These are phyloP conservation scores for Yoshiicerus persimilis DNA, from an alignment of 1,140 invertebrate genomes.

Conservation along the genomic window DNA sequence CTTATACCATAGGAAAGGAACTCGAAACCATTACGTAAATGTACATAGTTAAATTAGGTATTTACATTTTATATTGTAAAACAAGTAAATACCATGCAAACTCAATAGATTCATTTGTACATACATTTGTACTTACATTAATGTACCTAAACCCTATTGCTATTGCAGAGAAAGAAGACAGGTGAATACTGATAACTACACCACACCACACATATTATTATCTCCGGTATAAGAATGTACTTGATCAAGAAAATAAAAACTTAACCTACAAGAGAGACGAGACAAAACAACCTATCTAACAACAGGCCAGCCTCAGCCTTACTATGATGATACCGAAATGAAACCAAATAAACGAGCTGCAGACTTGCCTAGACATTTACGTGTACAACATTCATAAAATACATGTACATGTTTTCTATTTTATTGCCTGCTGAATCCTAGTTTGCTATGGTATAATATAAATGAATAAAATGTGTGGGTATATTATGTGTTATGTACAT, in stretches of 20 bases:
- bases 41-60: not conserved
- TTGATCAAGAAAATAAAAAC: conserved; percentile 4
- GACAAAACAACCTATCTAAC: not conserved
- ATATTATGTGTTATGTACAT: too few relatives aligned
- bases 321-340: not conserved
- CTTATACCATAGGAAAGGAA: too few relatives aligned
- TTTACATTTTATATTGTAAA: not conserved
- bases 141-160: too few relatives aligned
- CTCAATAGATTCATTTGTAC: not conserved
- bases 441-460: not conserved
- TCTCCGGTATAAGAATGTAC: not conserved
- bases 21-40: too few relatives aligned
- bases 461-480: too few relatives aligned
- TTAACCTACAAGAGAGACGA: not conserved
- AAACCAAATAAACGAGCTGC: conserved; percentile 4
- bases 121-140: not conserved
- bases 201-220: too few relatives aligned
- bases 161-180: too few relatives aligned
- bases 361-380: conserved; percentile 15
- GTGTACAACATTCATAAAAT: conserved; percentile 2
- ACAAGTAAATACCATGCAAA: not conserved
- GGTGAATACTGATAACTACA: too few relatives aligned
- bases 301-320: not conserved
- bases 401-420: conserved; percentile 14
- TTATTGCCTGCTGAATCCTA: not conserved